These are phyloP conservation scores for Drosophila neonasuta DNA, from an alignment of 2,888 invertebrate species.

Conservation along the genomic window DNA sequence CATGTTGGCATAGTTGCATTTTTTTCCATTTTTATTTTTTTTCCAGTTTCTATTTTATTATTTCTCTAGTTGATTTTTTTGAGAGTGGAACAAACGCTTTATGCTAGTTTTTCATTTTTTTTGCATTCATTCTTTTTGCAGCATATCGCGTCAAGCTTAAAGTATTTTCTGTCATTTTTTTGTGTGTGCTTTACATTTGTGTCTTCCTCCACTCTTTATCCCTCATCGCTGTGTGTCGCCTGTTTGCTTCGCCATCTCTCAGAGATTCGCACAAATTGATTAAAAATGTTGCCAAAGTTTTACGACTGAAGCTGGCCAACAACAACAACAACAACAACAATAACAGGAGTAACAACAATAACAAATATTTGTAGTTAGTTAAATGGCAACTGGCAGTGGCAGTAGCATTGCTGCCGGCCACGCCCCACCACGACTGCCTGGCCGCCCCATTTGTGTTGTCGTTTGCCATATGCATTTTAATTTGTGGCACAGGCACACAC, in stretches of 20 bases:
- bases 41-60: constrained; percentile 9
- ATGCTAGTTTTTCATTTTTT: constrained; percentile 32
- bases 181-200: constrained; percentile 34
- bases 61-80: constrained; percentile 11
- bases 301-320: constrained; percentile 38
- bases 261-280: constrained; percentile 57
- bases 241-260: background rate
- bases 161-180: constrained; percentile 51
- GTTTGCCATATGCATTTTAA: constrained; percentile 60
- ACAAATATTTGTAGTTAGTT: constrained; percentile 62
- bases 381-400: constrained; percentile 20
- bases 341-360: constrained; percentile 1
- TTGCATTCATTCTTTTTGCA: constrained; percentile 1
- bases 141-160: constrained; percentile 46
- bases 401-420: constrained; percentile 14
- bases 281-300: constrained; percentile 63
- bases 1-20: constrained; percentile 42
- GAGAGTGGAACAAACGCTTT: constrained; percentile 34
- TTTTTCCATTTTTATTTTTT: constrained; percentile 9
- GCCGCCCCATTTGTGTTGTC: constrained; percentile 51
- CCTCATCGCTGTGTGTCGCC: background rate
- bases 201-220: background rate
- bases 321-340: constrained; percentile 1
- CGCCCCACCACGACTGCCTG: constrained; percentile 21
- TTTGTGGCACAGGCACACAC: constrained; percentile 38